These are phyloP conservation scores for Leptocoma aspasia DNA, from an alignment of 2,113 vertebrate genomes.

Conservation along the genomic window DNA sequence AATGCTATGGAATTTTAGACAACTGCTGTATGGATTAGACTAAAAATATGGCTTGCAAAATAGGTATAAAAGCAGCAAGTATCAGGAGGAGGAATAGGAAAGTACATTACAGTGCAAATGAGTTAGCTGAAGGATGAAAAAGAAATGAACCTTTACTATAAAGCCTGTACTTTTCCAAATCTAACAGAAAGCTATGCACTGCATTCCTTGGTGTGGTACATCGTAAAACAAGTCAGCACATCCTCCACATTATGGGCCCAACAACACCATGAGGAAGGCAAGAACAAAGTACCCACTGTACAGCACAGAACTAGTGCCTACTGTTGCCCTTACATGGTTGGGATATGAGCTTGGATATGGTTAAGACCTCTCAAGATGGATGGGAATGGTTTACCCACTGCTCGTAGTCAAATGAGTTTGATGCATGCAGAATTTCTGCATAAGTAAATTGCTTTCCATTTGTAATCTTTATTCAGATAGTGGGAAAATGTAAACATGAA, in stretches of 20 bases:
- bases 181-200: not conserved
- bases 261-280: not conserved
- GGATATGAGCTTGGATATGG: not conserved
- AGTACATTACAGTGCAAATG: slow-evolving; percentile 15
- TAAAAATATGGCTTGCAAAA: slow-evolving; percentile 40
- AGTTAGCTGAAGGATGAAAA: slow-evolving; percentile 25
- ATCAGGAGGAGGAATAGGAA: slow-evolving; percentile 5
- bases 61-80: slow-evolving; percentile 14
- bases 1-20: slow-evolving; percentile 41
- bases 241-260: slow-evolving; percentile 30
- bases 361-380: not conserved
- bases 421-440: slow-evolving; percentile 28
- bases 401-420: slow-evolving; percentile 2
- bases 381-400: not conserved
- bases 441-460: slow-evolving; percentile 58
- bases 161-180: not conserved
- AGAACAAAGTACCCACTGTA: slow-evolving; percentile 8
- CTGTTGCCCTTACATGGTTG: not conserved
- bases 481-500: slow-evolving; percentile 62
- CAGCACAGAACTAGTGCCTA: not conserved
- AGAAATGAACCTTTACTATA: not conserved
- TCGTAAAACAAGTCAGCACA: slow-evolving; percentile 36
- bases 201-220: not conserved
- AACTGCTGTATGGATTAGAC: slow-evolving; percentile 25
- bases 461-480: slow-evolving; percentile 51